Percentiles rank a stretch among this genome's conserved stretches.
These are phyloP conservation scores for Scaptodrosophila latifasciaeformis DNA, from an alignment of 2,888 invertebrate species.

Conservation along the genomic window DNA sequence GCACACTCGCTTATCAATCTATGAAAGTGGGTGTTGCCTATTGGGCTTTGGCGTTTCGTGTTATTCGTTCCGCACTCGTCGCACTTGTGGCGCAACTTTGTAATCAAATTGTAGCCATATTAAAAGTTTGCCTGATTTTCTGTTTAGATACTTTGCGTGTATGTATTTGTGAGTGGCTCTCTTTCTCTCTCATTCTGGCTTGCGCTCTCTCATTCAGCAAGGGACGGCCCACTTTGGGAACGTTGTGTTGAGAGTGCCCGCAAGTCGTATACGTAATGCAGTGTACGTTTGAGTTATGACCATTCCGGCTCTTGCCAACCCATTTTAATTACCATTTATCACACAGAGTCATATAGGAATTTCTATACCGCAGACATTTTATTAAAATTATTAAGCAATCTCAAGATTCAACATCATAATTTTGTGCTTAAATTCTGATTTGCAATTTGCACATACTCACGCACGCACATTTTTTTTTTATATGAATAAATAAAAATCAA, in stretches of 20 bases:
- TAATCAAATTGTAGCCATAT: slow-evolving; percentile 64
- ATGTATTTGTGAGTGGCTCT: slow-evolving; percentile 33
- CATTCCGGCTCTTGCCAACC: too few relatives aligned
- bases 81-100: slow-evolving; percentile 15
- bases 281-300: slow-evolving; percentile 20
- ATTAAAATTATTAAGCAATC: slow-evolving; percentile 40
- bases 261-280: slow-evolving; percentile 55
- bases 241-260: slow-evolving; percentile 19
- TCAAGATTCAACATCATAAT: slow-evolving; percentile 26
- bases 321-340: slow-evolving; percentile 48
- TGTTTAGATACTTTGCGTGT: slow-evolving; percentile 52
- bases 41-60: slow-evolving; percentile 18
- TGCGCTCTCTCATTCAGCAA: too few relatives aligned
- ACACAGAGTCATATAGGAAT: slow-evolving; percentile 6
- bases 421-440: too few relatives aligned
- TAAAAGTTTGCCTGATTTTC: slow-evolving; percentile 65
- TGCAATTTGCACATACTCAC: too few relatives aligned
- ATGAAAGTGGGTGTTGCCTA: slow-evolving; percentile 60
- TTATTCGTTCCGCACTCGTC: slow-evolving; percentile 14
- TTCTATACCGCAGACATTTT: not conserved
- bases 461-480: too few relatives aligned
- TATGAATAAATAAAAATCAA: slow-evolving; percentile 23
- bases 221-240: slow-evolving; percentile 67
- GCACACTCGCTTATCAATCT: not conserved
- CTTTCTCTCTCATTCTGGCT: too few relatives aligned